Conservation (phyloP, 2,888 invertebrate genomes). For the Rutpela maculata region DNA sequence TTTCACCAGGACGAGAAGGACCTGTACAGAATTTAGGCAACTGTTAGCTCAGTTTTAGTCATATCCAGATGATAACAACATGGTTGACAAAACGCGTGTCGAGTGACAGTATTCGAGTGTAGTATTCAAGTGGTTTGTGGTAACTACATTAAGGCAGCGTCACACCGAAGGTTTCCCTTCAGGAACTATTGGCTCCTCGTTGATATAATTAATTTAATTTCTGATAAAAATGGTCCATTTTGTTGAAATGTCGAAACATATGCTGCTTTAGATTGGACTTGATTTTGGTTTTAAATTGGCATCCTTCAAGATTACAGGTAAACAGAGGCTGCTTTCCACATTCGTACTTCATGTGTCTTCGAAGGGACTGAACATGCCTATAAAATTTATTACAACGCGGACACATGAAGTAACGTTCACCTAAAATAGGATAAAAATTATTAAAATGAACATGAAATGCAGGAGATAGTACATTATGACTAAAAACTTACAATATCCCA, state of each 20-base stretch:
- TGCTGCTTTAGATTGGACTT: constrained; percentile 53
- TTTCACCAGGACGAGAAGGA: too few species aligned
- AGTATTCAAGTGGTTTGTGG: too few species aligned
- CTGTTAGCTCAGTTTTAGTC: too few species aligned
- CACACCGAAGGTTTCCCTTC: too few species aligned
- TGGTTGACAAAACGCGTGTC: too few species aligned
- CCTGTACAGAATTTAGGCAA: too few species aligned
- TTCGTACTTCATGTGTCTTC: constrained; percentile 53
- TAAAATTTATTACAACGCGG: constrained; percentile 46
- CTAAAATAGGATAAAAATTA: constrained; percentile 13
- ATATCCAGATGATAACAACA: too few species aligned
- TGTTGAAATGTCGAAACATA: constrained; percentile 23
- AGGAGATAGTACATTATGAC: too few species aligned
- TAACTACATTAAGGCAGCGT: too few species aligned
- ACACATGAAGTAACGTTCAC: constrained; percentile 23
- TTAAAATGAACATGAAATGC: neutral
- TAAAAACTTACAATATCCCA: too few species aligned
- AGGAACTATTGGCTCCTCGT: neutral
- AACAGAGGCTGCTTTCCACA: constrained; percentile 56
- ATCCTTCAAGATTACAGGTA: constrained; percentile 45
- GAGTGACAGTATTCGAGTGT: too few species aligned
- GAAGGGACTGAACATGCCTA: constrained; percentile 49
- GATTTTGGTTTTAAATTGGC: constrained; percentile 50
- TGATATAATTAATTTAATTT: neutral
- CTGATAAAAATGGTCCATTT: neutral